Evolutionary conservation across 2,797 vertebrate genomes (phyloP), one percentile per base, ranked within the genome.

Genomic region (Chelmon rostratus): DNA sequence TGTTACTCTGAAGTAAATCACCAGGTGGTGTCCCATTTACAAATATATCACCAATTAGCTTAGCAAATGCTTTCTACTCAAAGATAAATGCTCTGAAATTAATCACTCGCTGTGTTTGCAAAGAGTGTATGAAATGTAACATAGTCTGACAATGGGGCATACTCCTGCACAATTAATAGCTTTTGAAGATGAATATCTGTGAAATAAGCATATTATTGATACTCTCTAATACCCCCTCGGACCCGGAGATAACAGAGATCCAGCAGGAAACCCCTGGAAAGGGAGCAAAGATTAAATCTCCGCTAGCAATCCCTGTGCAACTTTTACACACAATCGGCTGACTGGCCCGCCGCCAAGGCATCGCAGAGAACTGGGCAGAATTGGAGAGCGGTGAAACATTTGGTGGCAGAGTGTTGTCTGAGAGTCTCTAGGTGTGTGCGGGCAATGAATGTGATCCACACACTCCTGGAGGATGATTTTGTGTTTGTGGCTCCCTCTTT

Each of bases 401-500:
- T 58, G 77, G 68, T 79, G 80, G 78, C 56, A 63, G 53, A 58
- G 61, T 63, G 76, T 68, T 65, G 44, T 72, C 68, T 79, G 68
- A 10, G 73, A 62, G 52, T 89, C 82, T 87, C 68, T 73, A 58
- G 79, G 84, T 86, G 80, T 76, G 79, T 13, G 57, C 56, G 37
- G 63, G 71, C 63, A 37, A 47, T 72, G 80, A 79, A 83, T 83
- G 83, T 38, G 62, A 82, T 81, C 58, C 53, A 46, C 72, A 2
- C 44, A 47, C 76, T 90, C 83, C 88, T 81, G 70, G 53, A 82
- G 82, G 79, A 84, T 54, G 70, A 64, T 69, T 90, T 79, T 86
- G 58, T 87, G 71, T 75, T 72, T 87, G 86, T 82, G 88, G 69
- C 76, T 89, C 87, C 68, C 84, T 71, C 47, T 79, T 56, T 90